A percentile compares a stretch with the other conserved stretches of the same genome.
Conservation (phyloP, 1,140 invertebrate genomes). For the Acyrthosiphon pisum region DNA sequence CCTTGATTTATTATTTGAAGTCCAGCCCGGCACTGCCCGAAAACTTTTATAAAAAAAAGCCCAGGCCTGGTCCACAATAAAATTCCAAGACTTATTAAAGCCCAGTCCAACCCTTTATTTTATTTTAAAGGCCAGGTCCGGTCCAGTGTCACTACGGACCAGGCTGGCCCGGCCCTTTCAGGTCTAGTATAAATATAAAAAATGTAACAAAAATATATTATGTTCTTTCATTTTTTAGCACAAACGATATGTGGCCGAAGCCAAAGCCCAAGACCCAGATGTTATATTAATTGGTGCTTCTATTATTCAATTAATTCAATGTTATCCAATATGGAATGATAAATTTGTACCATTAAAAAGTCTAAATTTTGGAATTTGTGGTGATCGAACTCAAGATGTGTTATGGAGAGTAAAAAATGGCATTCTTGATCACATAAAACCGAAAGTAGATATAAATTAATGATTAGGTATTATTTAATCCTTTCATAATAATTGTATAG, state of each 20-base stretch:
- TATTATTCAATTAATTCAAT: slow-evolving; percentile 77
- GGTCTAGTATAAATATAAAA: not conserved
- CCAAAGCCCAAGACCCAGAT: slow-evolving; percentile 85
- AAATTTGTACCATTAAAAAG: slow-evolving; percentile 72
- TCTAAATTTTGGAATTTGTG: slow-evolving; percentile 88
- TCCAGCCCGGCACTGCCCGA: too few relatives aligned
- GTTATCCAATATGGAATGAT: slow-evolving; percentile 83
- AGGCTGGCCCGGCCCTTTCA: too few relatives aligned
- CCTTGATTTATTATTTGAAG: too few relatives aligned
- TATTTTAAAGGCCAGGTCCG: too few relatives aligned
- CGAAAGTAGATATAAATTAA: slow-evolving; percentile 74
- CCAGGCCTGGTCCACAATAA: too few relatives aligned
- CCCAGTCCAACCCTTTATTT: too few relatives aligned
- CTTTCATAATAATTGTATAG: not conserved
- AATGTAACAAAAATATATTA: not conserved
- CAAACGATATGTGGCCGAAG: slow-evolving; percentile 79
- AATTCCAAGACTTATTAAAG: too few relatives aligned
- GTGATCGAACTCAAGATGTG: slow-evolving; percentile 85
- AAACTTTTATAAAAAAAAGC: too few relatives aligned
- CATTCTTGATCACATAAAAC: slow-evolving; percentile 83
- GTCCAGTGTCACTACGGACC: too few relatives aligned
- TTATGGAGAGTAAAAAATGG: slow-evolving; percentile 89
- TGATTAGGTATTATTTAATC: not conserved
- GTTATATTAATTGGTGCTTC: slow-evolving; percentile 92
- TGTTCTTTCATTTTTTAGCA: slow-evolving; percentile 70